A percentile compares a stretch with the other conserved stretches of the same genome.
phyloP scores from a whole-genome alignment of 2,113 vertebrate genomes.

The Plotosus lineatus region DNA sequence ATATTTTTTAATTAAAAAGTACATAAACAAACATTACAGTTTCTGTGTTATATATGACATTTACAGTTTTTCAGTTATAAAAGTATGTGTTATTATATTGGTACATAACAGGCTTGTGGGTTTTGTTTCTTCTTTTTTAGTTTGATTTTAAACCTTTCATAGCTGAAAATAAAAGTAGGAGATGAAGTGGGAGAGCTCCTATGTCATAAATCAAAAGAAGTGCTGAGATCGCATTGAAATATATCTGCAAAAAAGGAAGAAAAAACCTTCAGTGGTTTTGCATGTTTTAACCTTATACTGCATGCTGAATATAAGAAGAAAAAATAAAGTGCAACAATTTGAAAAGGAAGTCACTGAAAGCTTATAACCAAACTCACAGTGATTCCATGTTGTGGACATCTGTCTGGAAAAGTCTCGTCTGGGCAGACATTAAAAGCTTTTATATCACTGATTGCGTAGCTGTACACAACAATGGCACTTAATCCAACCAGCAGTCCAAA shows the following conservation, averaged over 20 bases:
- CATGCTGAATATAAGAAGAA: not conserved
- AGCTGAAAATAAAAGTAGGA: slow-evolving; percentile 60
- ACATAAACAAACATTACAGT: not conserved
- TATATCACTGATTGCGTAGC: slow-evolving; percentile 38
- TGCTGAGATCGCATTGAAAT: slow-evolving; percentile 36
- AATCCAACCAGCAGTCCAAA: slow-evolving; percentile 60
- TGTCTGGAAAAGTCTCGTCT: accelerated
- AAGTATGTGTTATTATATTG: not conserved
- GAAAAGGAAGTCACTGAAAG: not conserved
- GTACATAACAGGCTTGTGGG: not conserved
- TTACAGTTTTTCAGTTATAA: not conserved
- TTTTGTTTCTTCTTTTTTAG: slow-evolving; percentile 33
- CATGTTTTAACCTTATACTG: not conserved
- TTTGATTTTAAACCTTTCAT: slow-evolving; percentile 60
- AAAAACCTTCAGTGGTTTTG: not conserved
- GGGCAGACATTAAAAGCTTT: not conserved
- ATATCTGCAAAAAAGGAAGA: slow-evolving; percentile 55
- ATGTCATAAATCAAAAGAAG: slow-evolving; percentile 65
- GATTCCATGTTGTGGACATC: not conserved
- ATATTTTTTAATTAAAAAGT: not conserved
- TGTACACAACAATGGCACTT: slow-evolving; percentile 64
- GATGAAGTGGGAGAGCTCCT: slow-evolving; percentile 57
- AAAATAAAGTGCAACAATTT: not conserved
- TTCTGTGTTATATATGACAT: not conserved
- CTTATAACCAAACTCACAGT: not conserved